Percentiles rank a stretch among this genome's conserved stretches.
These are phyloP conservation scores for Lithobates sylvaticus DNA, from an alignment of 2,797 vertebrate genomes.

Conservation along the genomic window DNA sequence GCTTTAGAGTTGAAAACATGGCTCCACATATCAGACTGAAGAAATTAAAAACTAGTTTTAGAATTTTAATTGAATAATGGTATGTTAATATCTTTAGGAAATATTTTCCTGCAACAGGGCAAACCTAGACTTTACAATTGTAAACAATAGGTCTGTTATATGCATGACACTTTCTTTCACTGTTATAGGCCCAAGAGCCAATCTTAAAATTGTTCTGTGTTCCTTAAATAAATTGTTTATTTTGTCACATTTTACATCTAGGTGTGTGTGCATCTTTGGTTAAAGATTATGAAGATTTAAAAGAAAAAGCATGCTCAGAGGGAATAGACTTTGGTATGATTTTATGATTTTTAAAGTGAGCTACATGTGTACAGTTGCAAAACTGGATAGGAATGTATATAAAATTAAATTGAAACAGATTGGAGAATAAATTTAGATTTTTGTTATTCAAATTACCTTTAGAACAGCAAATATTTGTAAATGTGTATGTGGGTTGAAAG, in stretches of 20 bases:
- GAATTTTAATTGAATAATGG: neutral
- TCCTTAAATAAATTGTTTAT: neutral
- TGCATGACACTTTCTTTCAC: neutral
- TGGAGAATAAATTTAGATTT: too few relatives aligned
- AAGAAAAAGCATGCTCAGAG: neutral
- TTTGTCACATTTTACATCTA: neutral
- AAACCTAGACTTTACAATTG: neutral
- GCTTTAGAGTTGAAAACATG: too few relatives aligned
- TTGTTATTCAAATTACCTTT: too few relatives aligned
- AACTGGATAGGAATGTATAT: too few relatives aligned
- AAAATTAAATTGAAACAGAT: too few relatives aligned
- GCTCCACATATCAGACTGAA: too few relatives aligned
- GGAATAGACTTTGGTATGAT: constrained; percentile 23
- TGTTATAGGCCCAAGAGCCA: neutral
- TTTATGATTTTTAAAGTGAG: too few relatives aligned
- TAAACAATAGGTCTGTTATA: neutral
- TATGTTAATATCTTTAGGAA: too few relatives aligned
- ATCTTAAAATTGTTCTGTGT: neutral
- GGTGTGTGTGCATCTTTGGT: neutral
- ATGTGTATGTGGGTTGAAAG: neutral
- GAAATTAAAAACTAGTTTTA: too few relatives aligned
- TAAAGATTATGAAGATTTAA: neutral
- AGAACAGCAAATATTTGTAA: neutral
- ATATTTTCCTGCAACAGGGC: neutral
- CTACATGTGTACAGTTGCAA: too few relatives aligned